phyloP scores from a whole-genome alignment of 2,888 invertebrate species.

The Protonemura montana region DNA sequence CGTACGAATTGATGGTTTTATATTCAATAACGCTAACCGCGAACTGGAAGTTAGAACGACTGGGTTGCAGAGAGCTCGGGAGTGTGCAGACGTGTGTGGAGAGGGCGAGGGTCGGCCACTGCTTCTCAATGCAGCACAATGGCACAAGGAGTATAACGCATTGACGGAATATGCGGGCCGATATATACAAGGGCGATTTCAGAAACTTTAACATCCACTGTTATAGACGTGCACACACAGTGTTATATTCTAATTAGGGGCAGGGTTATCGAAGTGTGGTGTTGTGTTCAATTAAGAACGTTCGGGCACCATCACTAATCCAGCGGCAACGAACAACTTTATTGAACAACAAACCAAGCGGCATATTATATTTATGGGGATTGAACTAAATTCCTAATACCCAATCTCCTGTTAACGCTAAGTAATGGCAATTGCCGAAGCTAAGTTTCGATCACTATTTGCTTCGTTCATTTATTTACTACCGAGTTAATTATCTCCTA shows the following conservation, averaged over 20 bases:
- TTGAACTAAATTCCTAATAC: slow-evolving; percentile 12
- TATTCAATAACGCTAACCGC: not conserved
- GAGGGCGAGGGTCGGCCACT: not conserved
- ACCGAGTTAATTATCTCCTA: not conserved
- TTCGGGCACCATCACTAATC: not conserved
- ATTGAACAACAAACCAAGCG: not conserved
- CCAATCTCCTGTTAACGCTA: not conserved
- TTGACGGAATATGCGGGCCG: not conserved
- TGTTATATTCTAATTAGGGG: not conserved
- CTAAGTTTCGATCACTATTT: not conserved
- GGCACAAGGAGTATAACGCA: not conserved
- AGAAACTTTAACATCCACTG: not conserved
- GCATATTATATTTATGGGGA: not conserved
- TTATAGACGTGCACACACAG: not conserved
- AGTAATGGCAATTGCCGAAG: not conserved
- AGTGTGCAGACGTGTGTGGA: not conserved
- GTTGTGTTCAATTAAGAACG: not conserved
- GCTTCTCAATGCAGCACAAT: not conserved
- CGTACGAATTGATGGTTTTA: slow-evolving; percentile 5
- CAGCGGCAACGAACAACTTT: not conserved
- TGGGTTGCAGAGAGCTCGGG: not conserved
- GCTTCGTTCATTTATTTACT: not conserved
- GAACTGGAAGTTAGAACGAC: not conserved
- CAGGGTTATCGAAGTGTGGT: not conserved
- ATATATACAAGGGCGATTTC: not conserved